Conservation (phyloP, 2,113 vertebrate genomes). For the Scomber colias region DNA sequence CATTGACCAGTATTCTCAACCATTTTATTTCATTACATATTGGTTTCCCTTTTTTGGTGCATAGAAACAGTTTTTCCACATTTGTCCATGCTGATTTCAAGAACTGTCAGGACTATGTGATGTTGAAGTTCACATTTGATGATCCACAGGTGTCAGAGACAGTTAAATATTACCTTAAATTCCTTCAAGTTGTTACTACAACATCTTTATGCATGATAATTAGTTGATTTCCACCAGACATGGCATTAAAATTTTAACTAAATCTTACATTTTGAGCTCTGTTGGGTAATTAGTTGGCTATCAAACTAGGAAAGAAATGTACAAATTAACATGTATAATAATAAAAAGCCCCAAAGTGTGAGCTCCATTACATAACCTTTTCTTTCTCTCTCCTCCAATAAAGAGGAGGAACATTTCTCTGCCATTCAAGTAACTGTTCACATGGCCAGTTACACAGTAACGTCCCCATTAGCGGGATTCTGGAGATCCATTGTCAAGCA, state of each 20-base stretch:
- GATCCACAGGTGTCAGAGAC: conserved; percentile 3
- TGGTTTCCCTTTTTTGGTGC: neutral
- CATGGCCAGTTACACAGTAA: conserved; percentile 40
- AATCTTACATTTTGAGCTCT: conserved; percentile 5
- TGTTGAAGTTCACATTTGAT: neutral
- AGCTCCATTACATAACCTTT: conserved; percentile 4
- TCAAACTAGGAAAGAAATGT: conserved; percentile 17
- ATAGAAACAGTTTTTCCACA: neutral
- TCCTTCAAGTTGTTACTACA: conserved; percentile 17
- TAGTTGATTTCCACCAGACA: neutral
- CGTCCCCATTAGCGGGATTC: conserved; percentile 45
- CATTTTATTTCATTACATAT: neutral
- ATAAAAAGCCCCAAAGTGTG: conserved; percentile 6
- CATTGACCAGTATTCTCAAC: too few species aligned
- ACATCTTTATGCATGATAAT: neutral
- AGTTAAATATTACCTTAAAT: neutral
- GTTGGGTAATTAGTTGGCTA: neutral
- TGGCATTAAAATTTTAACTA: neutral
- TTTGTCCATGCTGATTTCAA: neutral
- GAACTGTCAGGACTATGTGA: neutral
- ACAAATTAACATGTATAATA: conserved; percentile 37
- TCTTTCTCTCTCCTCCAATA: neutral
- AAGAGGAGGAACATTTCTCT: conserved; percentile 11
- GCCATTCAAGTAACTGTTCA: conserved; percentile 9
- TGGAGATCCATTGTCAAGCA: conserved; percentile 37